Evolutionary conservation across 2,797 vertebrate species (phyloP).

Genomic region (Paguma larvata): DNA sequence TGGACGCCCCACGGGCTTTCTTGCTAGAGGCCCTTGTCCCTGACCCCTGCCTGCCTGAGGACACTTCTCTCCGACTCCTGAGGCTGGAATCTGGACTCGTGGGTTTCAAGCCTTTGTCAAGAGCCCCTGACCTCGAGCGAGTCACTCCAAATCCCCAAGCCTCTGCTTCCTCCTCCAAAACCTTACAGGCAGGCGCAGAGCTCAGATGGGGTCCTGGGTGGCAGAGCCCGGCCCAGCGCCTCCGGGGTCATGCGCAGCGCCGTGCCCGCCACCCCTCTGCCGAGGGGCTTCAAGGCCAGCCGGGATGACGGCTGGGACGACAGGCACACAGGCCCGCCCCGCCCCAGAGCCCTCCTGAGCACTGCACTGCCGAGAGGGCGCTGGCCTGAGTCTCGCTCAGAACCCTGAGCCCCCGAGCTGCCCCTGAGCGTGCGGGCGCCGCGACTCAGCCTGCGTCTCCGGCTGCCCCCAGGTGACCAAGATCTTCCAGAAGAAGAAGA

Average conservation of each 20-base stretch:
- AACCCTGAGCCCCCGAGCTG: neutral
- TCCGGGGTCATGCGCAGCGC: fast-evolving
- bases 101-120: neutral
- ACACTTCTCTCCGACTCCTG: neutral
- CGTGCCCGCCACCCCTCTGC: neutral
- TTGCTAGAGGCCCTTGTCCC: neutral
- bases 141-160: neutral
- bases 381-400: neutral
- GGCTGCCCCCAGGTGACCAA: slow-evolving; percentile 94
- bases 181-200: neutral
- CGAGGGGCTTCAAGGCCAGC: neutral
- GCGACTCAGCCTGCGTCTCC: neutral
- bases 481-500: slow-evolving; percentile 99
- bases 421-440: fast-evolving
- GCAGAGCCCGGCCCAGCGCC: neutral
- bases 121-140: neutral
- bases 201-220: neutral
- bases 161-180: neutral
- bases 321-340: neutral
- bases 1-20: neutral
- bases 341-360: neutral
- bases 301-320: neutral
- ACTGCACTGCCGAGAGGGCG: fast-evolving
- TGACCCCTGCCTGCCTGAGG: neutral
- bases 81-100: neutral